A percentile compares a stretch with the other conserved stretches of the same genome.
Evolutionary conservation across 37 sponge, comb jelly and placozoan genomes (phyloP).

Genomic region (Beroe forskalii): DNA sequence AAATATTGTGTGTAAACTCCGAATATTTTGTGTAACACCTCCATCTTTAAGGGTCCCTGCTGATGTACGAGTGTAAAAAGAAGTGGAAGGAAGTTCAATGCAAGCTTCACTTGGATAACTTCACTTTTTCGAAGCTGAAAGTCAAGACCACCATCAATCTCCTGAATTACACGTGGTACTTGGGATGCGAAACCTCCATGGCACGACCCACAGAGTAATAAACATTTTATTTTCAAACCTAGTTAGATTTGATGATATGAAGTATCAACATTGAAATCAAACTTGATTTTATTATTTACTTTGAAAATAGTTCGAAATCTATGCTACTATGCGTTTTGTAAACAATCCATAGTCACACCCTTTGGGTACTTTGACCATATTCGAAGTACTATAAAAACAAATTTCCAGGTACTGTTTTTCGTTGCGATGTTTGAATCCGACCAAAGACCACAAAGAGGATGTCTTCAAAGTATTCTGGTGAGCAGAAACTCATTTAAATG

Average conservation of each 20-base stretch:
- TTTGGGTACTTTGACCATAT: too few relatives aligned
- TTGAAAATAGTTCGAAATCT: too few relatives aligned
- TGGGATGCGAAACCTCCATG: slow-evolving; percentile 14
- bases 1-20: too few relatives aligned
- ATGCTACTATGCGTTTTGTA: too few relatives aligned
- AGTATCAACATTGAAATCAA: too few relatives aligned
- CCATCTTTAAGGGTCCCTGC: neutral
- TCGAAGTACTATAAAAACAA: too few relatives aligned
- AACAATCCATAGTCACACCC: too few relatives aligned
- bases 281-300: too few relatives aligned
- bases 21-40: too few relatives aligned
- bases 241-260: too few relatives aligned
- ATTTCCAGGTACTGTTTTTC: slow-evolving; percentile 41
- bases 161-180: slow-evolving; percentile 36
- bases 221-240: neutral
- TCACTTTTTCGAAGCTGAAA: slow-evolving; percentile 13
- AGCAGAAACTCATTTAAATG: neutral
- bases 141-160: slow-evolving; percentile 34
- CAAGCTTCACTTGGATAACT: slow-evolving; percentile 16
- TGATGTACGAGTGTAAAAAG: slow-evolving; percentile 42
- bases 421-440: slow-evolving; percentile 2
- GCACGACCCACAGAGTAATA: slow-evolving; percentile 6
- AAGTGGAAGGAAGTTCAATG: slow-evolving; percentile 47
- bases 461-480: slow-evolving; percentile 59
- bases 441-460: slow-evolving; percentile 48